Base-by-base conservation (phyloP, 2,113 vertebrate species). In the Ceyx melanurus region DNA sequence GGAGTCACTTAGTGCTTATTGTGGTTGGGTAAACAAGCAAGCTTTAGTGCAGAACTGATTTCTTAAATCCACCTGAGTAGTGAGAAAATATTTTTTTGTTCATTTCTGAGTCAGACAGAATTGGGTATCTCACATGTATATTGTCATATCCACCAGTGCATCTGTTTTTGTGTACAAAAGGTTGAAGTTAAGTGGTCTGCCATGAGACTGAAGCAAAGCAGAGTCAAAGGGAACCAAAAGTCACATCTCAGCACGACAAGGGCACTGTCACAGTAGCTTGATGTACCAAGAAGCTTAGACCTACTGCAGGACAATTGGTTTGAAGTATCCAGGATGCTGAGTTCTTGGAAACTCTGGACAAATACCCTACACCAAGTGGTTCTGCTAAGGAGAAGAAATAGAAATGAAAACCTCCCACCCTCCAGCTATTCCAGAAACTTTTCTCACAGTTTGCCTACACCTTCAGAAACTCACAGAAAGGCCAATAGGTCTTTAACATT, bases 121-220 rank as follows among this genome's bases (percentile, higher is more conserved):
- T n/a, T 43, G n/a, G 4, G 66, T 13, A 17, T 16, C 28, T 50
- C 51, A 28, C 1, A 2, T 2, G 1, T 2, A 0, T 23, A 28
- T 54, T 48, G 48, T 15, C 22, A 8, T 19, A 0, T 33, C 45
- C 33, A 37, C 33, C 26, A 21, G 31, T 4, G 14, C 17, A 5
- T n/a, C 35, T n/a, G 15, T 12, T 43, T 58, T 9, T 15, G 22
- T 15, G 22, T 35, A 25, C 0, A 5, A 68, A 51, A 33, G 23
- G 28, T 29, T 60, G 15, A 35, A 13, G 23, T 10, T 56, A 29
- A 51, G n/a, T 5, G 23, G 17, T 20, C 13, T 6, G 0, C 25
- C 12, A 22, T n/a, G 46, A 37, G 23, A 13, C 19, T 28, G 46
- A 50, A 67, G 22, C 35, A 72, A 77, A 86, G 7, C 15, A 28